Percentiles rank a stretch among this genome's conserved stretches.
Conservation (phyloP, 2,113 vertebrate genomes). For the Callorhinus ursinus region DNA sequence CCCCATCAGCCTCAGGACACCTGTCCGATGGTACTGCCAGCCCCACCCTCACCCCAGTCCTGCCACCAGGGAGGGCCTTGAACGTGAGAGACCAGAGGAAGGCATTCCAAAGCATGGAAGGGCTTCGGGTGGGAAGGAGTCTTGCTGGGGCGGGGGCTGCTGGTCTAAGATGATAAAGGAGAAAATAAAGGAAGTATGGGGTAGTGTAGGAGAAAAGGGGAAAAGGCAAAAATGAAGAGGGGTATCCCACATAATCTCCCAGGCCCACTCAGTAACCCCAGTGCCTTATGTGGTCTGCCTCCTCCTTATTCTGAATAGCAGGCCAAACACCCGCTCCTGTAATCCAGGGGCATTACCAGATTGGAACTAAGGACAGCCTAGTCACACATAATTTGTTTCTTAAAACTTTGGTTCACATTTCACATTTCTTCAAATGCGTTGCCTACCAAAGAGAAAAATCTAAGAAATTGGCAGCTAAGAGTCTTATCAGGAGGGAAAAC, state of each 20-base stretch:
- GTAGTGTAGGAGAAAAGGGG: neutral
- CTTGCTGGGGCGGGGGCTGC: neutral
- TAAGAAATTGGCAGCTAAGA: neutral
- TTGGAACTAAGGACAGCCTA: neutral
- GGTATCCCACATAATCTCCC: neutral
- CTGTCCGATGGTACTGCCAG: neutral
- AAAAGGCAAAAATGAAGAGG: neutral
- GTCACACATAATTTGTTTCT: neutral
- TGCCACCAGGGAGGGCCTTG: neutral
- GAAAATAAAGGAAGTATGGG: neutral
- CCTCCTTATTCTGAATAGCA: neutral
- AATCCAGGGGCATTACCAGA: neutral
- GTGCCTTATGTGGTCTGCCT: neutral
- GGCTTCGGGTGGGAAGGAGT: rapidly evolving
- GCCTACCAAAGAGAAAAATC: neutral
- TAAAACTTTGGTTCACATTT: constrained; percentile 29
- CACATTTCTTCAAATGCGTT: neutral
- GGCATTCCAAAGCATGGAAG: neutral
- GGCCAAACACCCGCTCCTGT: neutral
- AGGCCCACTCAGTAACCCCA: no score
- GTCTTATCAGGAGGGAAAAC: neutral
- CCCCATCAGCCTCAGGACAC: no score
- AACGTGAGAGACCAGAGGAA: neutral
- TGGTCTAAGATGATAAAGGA: neutral
- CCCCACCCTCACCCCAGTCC: neutral